Evolutionary conservation across 2,888 invertebrate genomes (phyloP), one percentile per base, ranked within the genome.

Genomic region (Stenodera caucasica): DNA sequence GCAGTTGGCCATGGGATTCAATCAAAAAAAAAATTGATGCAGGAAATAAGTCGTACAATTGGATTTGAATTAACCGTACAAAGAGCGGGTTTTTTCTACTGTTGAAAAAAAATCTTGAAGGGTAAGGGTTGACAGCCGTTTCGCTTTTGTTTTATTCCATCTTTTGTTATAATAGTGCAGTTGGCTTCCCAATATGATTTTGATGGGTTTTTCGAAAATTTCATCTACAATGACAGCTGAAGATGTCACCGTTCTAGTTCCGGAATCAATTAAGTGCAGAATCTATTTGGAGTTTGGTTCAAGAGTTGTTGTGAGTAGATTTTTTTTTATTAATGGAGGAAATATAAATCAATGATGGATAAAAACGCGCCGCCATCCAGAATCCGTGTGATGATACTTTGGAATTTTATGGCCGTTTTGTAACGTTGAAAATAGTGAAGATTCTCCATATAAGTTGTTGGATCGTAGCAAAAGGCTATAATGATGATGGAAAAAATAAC

Each of bases 351-450:
- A 63, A 53, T 29, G 33, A 50, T 49, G 26, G 40, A 54, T 59
- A 58, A 58, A 62, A 62, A 56, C 40, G 32, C 40, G 40, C 53
- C 58, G 55, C 45, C 58, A 62, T 62, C 58, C 54, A 62, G 56
- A 63, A 54, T 55, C 29, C 49, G 21, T 54, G 56, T 51, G 54
- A n/a, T n/a, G n/a, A 53, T 35, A 58, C 61, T 57, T 53, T 54
- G 57, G 53, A 51, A 63, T 57, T 59, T 63, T 63, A 63, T 59
- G 53, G 57, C 59, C 51, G 52, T 55, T n/a, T 63, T 60, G 37
- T 63, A 60, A 60, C 60, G 60, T 60, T 5, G 26, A 60, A 63
- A 63, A 60, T 60, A 57, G 60, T 60, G 60, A 57, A 57, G 60
- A 51, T 51, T 45, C 52, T 15, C 63, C 60, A 63, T 63, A 63